phyloP scores from a whole-genome alignment of 2,888 invertebrate genomes.

The Drosophila setosimentum region DNA sequence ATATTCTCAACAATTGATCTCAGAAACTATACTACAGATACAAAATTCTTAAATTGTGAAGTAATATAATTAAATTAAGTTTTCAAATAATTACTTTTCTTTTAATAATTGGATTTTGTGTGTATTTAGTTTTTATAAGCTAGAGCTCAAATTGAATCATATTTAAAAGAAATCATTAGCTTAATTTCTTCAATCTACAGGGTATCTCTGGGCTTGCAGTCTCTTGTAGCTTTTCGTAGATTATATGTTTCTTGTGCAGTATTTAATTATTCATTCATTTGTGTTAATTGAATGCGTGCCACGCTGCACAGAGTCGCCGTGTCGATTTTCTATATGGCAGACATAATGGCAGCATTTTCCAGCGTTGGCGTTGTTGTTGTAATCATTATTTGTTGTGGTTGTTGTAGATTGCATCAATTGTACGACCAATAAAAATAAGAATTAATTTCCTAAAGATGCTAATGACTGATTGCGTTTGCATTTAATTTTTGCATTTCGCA shows the following conservation, averaged over 20 bases:
- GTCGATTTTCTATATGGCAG: slow-evolving; percentile 65
- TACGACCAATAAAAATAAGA: slow-evolving; percentile 61
- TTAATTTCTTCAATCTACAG: background rate
- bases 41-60: background rate
- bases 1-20: background rate
- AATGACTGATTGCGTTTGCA: slow-evolving; percentile 77
- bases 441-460: slow-evolving; percentile 75
- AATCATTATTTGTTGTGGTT: slow-evolving; percentile 18
- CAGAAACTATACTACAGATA: background rate
- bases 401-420: slow-evolving; percentile 43
- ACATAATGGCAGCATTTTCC: slow-evolving; percentile 76
- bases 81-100: background rate
- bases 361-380: slow-evolving; percentile 61
- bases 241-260: slow-evolving; percentile 25
- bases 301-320: slow-evolving; percentile 43
- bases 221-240: background rate
- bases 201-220: slow-evolving; percentile 12
- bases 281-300: slow-evolving; percentile 78
- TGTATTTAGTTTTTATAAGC: background rate
- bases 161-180: background rate
- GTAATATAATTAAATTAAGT: background rate
- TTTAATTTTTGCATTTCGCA: slow-evolving; percentile 44
- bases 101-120: background rate
- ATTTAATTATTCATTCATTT: slow-evolving; percentile 75
- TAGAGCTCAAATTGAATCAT: background rate